A percentile compares a stretch with the other conserved stretches of the same genome.
These are phyloP conservation scores for Cryptomyrus ogoouensis DNA, from an alignment of 2,113 vertebrate genomes.

Conservation along the genomic window DNA sequence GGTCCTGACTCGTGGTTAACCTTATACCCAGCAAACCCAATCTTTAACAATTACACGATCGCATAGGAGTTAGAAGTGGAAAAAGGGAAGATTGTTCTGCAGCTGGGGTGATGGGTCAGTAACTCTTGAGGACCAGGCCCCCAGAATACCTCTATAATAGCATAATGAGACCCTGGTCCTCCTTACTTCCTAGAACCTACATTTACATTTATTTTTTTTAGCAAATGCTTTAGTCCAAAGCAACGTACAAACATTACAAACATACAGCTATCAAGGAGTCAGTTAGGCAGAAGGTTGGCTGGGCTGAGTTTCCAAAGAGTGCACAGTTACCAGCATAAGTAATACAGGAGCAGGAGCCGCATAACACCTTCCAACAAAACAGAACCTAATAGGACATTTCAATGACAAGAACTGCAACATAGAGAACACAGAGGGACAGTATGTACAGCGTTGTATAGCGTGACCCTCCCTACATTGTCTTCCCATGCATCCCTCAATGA, in stretches of 20 bases:
- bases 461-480: background rate
- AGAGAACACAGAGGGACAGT: background rate
- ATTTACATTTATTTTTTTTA: background rate
- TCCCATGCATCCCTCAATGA: background rate
- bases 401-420: background rate
- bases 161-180: background rate
- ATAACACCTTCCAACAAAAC: background rate
- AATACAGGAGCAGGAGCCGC: background rate
- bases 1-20: background rate
- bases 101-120: background rate
- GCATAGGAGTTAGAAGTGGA: background rate
- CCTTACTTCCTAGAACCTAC: background rate
- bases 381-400: background rate
- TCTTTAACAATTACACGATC: background rate
- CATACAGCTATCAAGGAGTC: background rate
- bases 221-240: background rate
- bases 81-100: background rate
- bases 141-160: background rate
- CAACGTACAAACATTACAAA: background rate
- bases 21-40: background rate
- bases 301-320: background rate
- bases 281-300: background rate
- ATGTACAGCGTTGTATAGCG: background rate
- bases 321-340: background rate
- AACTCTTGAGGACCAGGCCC: background rate